Evolutionary conservation across 2,797 vertebrate genomes (phyloP).

Genomic region (Enteromius trimaculatus): DNA sequence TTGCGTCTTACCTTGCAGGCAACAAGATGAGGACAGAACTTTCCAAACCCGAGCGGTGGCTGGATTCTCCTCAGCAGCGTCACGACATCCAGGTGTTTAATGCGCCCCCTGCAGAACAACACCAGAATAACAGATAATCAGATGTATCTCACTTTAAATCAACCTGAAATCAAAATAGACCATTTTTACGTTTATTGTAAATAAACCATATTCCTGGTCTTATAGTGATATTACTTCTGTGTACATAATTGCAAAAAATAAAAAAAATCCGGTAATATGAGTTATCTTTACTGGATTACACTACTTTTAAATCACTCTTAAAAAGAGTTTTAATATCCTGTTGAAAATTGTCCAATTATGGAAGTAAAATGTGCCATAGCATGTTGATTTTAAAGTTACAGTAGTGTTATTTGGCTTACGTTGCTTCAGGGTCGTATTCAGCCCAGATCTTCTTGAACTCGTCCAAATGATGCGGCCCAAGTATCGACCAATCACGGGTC

Average conservation of each 20-base stretch:
- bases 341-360: neutral
- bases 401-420: conserved; percentile 70
- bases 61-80: conserved; percentile 91
- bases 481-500: conserved; percentile 94
- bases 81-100: conserved; percentile 94
- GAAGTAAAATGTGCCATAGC: neutral
- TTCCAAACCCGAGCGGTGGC: conserved; percentile 92
- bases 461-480: conserved; percentile 92
- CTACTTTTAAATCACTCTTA: neutral
- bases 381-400: conserved; percentile 57
- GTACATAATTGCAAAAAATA: neutral
- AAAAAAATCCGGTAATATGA: neutral
- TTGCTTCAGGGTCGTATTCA: conserved; percentile 93
- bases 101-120: conserved; percentile 81
- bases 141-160: neutral
- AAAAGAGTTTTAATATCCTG: neutral
- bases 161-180: neutral
- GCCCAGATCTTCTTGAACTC: conserved; percentile 97
- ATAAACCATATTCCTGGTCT: neutral
- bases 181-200: neutral
- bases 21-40: conserved; percentile 93
- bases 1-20: conserved; percentile 87
- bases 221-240: neutral
- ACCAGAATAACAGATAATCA: neutral
- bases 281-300: neutral